A percentile compares a stretch with the other conserved stretches of the same genome.
Conservation (phyloP, 2,888 invertebrate genomes). For the Loripinus fragilis region DNA sequence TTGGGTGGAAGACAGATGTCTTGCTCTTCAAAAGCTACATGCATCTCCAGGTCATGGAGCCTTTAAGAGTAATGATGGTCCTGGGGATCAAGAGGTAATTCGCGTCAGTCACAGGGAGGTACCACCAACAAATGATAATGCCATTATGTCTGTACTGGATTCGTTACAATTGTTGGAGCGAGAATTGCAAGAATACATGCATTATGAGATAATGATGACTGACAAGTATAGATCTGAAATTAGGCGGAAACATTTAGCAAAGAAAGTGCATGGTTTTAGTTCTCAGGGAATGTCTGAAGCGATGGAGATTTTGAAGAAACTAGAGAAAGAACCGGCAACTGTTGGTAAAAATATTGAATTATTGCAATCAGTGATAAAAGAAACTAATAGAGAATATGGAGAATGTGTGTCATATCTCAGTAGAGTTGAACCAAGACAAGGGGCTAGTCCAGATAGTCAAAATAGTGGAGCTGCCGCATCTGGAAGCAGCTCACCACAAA, state of each 20-base stretch:
- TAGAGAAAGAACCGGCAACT: slow-evolving; percentile 43
- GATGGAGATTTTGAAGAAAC: slow-evolving; percentile 41
- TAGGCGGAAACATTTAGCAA: slow-evolving; percentile 60
- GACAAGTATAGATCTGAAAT: slow-evolving; percentile 64
- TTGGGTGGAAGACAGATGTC: slow-evolving; percentile 56
- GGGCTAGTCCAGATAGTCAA: background rate
- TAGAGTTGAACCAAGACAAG: slow-evolving; percentile 36
- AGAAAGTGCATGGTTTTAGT: slow-evolving; percentile 59
- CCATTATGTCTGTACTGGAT: slow-evolving; percentile 65
- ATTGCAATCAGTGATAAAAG: slow-evolving; percentile 50
- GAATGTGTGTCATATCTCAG: slow-evolving; percentile 63
- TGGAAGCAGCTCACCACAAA: slow-evolving; percentile 31
- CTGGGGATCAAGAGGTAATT: slow-evolving; percentile 13
- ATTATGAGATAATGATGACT: slow-evolving; percentile 62
- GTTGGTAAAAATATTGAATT: slow-evolving; percentile 43
- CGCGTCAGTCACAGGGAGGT: slow-evolving; percentile 26
- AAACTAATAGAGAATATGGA: slow-evolving; percentile 62
- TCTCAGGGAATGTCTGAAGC: slow-evolving; percentile 58
- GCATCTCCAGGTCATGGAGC: slow-evolving; percentile 20
- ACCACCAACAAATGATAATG: slow-evolving; percentile 49
- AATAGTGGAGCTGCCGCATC: background rate
- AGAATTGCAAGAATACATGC: slow-evolving; percentile 65
- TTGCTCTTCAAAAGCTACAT: slow-evolving; percentile 51
- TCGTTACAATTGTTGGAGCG: slow-evolving; percentile 61
- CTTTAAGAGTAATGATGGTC: slow-evolving; percentile 19